These are phyloP conservation scores for Ataeniobius toweri DNA, from an alignment of 2,797 vertebrate species.

Conservation along the genomic window DNA sequence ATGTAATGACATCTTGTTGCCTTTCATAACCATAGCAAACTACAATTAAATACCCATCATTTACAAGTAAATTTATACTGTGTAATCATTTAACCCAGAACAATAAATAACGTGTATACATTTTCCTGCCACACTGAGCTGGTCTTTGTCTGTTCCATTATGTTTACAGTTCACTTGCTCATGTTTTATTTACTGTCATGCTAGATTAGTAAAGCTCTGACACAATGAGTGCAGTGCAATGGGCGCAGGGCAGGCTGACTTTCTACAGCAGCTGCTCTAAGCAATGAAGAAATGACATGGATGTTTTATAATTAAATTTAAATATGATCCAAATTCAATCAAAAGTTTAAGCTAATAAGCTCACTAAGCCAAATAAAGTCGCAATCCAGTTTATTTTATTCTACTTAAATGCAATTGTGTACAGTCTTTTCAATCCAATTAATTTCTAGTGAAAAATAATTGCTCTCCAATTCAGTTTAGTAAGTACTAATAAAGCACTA, in stretches of 20 bases:
- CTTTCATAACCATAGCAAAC: not conserved
- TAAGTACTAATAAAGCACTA: not conserved
- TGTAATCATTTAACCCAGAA: conserved; percentile 3
- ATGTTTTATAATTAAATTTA: not conserved
- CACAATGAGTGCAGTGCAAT: conserved; percentile 20
- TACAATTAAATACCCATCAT: not conserved
- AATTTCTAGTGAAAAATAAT: not conserved
- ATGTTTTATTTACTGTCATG: conserved; percentile 31
- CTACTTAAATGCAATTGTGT: not conserved
- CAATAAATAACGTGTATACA: conserved; percentile 8
- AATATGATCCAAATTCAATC: not conserved
- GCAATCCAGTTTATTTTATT: not conserved
- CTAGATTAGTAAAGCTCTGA: conserved; percentile 20
- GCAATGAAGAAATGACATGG: not conserved
- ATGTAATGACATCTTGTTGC: not conserved
- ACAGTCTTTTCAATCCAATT: not conserved
- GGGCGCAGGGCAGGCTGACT: not conserved
- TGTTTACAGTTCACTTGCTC: conserved; percentile 20
- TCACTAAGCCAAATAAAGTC: too few relatives aligned
- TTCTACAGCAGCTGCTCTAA: not conserved
- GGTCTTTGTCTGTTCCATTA: conserved; percentile 25
- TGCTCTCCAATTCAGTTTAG: not conserved
- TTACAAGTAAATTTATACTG: conserved; percentile 1
- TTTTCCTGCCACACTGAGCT: not conserved
- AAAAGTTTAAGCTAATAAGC: not conserved